Evolutionary conservation across 2,113 vertebrate species (phyloP).

Genomic region (Delphinus delphis): DNA sequence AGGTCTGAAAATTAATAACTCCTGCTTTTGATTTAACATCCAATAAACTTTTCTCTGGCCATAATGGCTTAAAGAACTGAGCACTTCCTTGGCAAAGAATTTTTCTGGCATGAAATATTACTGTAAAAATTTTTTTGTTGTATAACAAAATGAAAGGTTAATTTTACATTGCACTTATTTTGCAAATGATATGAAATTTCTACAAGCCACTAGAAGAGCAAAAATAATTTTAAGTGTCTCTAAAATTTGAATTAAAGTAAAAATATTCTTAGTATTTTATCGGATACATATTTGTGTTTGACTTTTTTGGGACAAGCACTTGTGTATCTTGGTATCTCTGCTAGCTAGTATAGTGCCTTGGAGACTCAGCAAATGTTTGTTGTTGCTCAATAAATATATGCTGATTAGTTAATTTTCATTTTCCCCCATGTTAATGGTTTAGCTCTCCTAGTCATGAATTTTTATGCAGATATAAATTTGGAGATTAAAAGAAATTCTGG

Average conservation of each 20-base stretch:
- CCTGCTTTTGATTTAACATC: background rate
- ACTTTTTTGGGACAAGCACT: background rate
- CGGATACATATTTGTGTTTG: background rate
- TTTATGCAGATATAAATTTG: background rate
- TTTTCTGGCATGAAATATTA: background rate
- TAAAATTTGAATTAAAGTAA: slow-evolving; percentile 30
- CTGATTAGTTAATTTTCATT: background rate
- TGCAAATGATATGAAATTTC: background rate
- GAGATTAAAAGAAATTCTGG: background rate
- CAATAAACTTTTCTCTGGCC: background rate
- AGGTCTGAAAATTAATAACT: background rate
- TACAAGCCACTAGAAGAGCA: background rate
- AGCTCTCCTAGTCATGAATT: background rate
- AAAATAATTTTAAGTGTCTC: background rate
- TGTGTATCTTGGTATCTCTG: background rate
- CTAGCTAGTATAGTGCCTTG: background rate
- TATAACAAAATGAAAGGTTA: slow-evolving; percentile 15
- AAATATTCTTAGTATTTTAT: slow-evolving; percentile 5
- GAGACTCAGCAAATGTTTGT: background rate
- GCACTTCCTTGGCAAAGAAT: background rate
- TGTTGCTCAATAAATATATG: background rate
- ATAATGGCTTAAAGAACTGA: background rate
- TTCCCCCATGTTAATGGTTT: background rate
- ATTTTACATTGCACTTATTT: background rate
- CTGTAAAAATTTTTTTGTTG: background rate